Percentiles rank a stretch among this genome's conserved stretches.
Evolutionary conservation across 1,140 invertebrate genomes (phyloP).

Genomic region (Drosophila pruinosa): DNA sequence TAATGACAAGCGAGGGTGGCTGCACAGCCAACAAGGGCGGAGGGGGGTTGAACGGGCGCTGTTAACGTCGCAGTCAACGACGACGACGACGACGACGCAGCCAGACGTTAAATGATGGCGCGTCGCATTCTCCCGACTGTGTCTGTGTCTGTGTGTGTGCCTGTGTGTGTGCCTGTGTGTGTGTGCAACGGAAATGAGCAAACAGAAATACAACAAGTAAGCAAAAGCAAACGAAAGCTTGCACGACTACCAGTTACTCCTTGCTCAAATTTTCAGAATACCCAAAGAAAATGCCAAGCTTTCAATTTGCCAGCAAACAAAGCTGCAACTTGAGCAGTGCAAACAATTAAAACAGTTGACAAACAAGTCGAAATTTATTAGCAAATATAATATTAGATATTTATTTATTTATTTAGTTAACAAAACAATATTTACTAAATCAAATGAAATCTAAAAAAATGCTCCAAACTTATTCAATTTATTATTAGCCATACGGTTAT

Average conservation of each 20-base stretch:
- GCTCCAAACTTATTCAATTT: too few relatives aligned
- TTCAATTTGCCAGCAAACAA: neutral
- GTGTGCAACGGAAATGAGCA: constrained; percentile 67
- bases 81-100: constrained; percentile 37
- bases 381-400: too few relatives aligned
- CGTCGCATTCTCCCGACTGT: constrained; percentile 43
- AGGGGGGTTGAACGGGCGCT: neutral
- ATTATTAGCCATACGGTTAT: too few relatives aligned
- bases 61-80: constrained; percentile 24
- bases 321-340: neutral
- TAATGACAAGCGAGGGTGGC: constrained; percentile 50
- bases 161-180: constrained; percentile 12
- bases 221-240: neutral
- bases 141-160: neutral
- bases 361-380: too few relatives aligned
- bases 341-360: too few relatives aligned
- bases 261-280: neutral
- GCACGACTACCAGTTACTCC: neutral
- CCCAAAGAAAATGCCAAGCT: neutral
- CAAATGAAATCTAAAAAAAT: too few relatives aligned
- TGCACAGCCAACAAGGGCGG: constrained; percentile 6
- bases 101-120: constrained; percentile 55
- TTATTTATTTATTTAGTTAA: too few relatives aligned
- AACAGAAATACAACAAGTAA: constrained; percentile 56
- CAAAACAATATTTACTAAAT: too few relatives aligned